Base-by-base conservation (phyloP, 1,140 invertebrate species). In the Aphelenchoides besseyi region DNA sequence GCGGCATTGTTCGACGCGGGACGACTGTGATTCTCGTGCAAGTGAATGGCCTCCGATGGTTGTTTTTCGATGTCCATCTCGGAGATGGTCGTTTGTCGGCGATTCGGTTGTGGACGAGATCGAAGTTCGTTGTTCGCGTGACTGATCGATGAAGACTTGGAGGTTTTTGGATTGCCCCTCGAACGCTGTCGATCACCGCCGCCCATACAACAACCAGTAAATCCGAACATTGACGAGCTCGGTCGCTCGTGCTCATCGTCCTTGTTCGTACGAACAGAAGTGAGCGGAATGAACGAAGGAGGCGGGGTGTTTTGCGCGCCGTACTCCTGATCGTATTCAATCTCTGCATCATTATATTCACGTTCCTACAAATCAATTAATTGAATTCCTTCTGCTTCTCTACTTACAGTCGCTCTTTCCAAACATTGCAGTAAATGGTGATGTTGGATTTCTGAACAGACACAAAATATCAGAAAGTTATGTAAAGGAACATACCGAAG, bases 401-500 rank as follows among this genome's bases (percentile, higher is more conserved):
- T 33, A 36, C 68, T 54, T 37, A 78, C 95, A 87, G 96, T 99
- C 64, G 95, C 97, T 86, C 95, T 95, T 86, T 98, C 96, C 71
- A 99, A 89, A 87, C 96, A 99, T 79, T 93, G 89, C 62, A 99
- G 88, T 57, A 99, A 88, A 87, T 99, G 96, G 87, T 98, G 96
- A 88, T 98, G 96, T 87, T 99, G 96, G 86, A 98, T 88, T 86
- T 98, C n/a, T n/a, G n/a, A n/a, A n/a, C n/a, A n/a, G n/a, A n/a
- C n/a, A n/a, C n/a, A n/a, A n/a, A n/a, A n/a, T n/a, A n/a, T n/a
- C n/a, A n/a, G n/a, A n/a, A n/a, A n/a, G n/a, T n/a, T n/a, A n/a
- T n/a, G n/a, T n/a, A n/a, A n/a, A n/a, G n/a, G n/a, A n/a, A n/a
- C n/a, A n/a, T n/a, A n/a, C n/a, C 94, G 87, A 98, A 97, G 79